Conservation (phyloP, 2,113 vertebrate species). For the Gymnobelideus leadbeateri region DNA sequence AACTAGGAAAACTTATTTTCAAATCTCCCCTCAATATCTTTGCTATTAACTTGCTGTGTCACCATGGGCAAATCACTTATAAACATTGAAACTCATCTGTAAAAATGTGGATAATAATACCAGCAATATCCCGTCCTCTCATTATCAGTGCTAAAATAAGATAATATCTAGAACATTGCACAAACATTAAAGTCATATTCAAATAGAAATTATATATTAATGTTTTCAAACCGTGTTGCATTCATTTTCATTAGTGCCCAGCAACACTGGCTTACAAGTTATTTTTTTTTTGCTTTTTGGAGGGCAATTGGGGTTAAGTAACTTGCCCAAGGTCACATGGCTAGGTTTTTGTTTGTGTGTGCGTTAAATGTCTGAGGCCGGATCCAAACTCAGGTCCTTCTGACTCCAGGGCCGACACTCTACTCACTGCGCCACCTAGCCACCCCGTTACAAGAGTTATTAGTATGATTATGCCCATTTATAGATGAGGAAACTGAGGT, state of each 20-base stretch:
- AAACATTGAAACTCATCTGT: background rate
- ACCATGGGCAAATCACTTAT: background rate
- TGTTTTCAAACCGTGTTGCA: background rate
- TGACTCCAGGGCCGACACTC: no score
- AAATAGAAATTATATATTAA: background rate
- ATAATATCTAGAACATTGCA: background rate
- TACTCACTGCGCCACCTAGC: no score
- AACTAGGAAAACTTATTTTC: background rate
- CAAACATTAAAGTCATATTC: background rate
- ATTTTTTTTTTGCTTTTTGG: no score
- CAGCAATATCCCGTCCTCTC: background rate
- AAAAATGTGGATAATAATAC: background rate
- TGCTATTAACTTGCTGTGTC: background rate
- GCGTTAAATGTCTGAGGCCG: no score
- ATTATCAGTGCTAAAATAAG: background rate
- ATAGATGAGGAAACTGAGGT: background rate
- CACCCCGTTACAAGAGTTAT: no score
- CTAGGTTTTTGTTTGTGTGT: no score
- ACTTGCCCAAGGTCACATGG: no score
- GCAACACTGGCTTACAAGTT: background rate
- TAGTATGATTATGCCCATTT: background rate
- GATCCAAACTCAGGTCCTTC: no score
- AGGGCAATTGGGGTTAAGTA: no score
- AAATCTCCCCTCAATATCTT: background rate
- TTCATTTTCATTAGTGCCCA: background rate